phyloP scores from a whole-genome alignment of 2,888 invertebrate species.

The Danaus chrysippus region DNA sequence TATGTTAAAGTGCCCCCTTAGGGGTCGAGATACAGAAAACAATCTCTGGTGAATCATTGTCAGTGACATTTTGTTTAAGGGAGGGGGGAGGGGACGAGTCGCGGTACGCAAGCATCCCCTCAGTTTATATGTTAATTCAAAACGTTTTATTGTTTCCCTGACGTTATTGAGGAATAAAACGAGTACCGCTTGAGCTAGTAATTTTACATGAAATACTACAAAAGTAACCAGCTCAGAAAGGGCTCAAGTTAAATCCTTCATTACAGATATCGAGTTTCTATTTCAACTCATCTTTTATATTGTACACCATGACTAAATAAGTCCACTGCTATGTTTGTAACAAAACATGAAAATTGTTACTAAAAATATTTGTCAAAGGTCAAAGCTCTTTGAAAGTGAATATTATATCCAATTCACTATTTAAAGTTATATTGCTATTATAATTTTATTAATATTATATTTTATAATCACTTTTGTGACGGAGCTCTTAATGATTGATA shows the following conservation, averaged over 20 bases:
- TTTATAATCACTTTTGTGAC: no score
- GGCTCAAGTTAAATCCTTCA: constrained; percentile 12
- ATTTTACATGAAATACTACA: constrained; percentile 23
- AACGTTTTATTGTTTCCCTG: constrained; percentile 47
- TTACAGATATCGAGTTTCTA: no score
- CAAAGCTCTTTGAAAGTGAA: no score
- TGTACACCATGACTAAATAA: no score
- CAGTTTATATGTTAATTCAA: constrained; percentile 51
- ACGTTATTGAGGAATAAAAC: constrained; percentile 35
- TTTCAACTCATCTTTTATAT: no score
- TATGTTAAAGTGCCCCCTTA: constrained; percentile 16
- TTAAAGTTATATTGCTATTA: no score
- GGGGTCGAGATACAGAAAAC: constrained; percentile 22
- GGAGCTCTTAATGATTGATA: no score
- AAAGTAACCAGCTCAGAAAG: constrained; percentile 11
- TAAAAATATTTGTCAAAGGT: no score
- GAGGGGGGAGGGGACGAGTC: constrained; percentile 13
- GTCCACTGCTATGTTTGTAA: no score
- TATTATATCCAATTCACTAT: no score
- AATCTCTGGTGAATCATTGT: constrained; percentile 26
- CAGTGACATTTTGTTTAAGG: constrained; percentile 31
- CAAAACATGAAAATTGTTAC: no score
- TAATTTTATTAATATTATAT: no score
- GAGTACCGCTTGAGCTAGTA: constrained; percentile 16
- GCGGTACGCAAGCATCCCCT: constrained; percentile 24